Base-by-base conservation (phyloP, 2,797 vertebrate genomes). In the Acanthis flammea region DNA sequence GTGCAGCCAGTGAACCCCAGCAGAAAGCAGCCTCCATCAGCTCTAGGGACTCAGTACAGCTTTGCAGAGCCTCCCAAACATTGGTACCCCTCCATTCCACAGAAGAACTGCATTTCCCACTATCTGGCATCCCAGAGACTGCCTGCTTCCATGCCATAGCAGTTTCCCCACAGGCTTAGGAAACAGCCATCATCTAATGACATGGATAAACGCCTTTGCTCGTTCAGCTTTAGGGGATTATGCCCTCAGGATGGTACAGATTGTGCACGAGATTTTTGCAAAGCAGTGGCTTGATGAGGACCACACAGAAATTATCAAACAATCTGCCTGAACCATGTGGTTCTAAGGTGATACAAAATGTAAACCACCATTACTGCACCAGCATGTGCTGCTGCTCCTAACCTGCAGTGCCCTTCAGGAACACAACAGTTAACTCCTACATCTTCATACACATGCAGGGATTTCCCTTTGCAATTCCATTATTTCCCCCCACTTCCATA, bases 131-230 rank as follows among this genome's bases (percentile, higher is more conserved):
- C 60, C 72, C 25, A 87, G 45, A 54, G 18, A 30, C 75, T 31
- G 70, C 12, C 86, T 67, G 73, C 27, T 71, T 74, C 84, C 48
- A 27, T 9, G 72, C 74, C 57, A 2, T 0, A 67, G 86, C 73
- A 18, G 60, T 55, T 90, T 88, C 74, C 63, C 63, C 48, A 87
- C n/a, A 41, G 68, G 88, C 78, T 89, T 71, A 89, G 72, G 54
- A 89, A 94, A 63, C 74, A 85, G 77, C 65, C 92, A 71, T 82
- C 86, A 61, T 60, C 61, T 93, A 93, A 95, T 89, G 84, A 87
- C 74, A 90, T 1, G 73, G 87, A 94, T 91, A 90, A 96, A 95
- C 12, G 48, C 65, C 92, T 95, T 60, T 91, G 60, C 67, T 92
- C 10, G 0, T 39, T 53, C 86, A 81, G 74, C 63, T 51, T 87